Evolutionary conservation across 2,888 invertebrate species (phyloP).

Genomic region (Linhomoeus sp.): DNA sequence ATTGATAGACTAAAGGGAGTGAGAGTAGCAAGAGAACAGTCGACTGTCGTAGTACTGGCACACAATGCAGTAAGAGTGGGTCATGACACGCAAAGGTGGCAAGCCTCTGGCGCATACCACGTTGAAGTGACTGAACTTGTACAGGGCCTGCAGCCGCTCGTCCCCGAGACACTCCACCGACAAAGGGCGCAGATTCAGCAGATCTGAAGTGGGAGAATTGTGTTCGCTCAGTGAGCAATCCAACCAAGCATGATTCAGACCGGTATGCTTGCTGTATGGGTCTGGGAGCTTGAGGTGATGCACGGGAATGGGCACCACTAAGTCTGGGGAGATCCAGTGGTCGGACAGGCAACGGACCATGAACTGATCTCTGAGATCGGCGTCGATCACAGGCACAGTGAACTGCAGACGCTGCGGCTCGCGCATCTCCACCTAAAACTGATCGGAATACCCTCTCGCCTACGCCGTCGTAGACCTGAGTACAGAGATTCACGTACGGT

Average conservation of each 20-base stretch:
- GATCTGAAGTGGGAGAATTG: slow-evolving; percentile 38
- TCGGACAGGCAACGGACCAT: slow-evolving; percentile 49
- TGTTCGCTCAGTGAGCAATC: not conserved
- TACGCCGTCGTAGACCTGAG: too few relatives aligned
- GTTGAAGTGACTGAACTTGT: slow-evolving; percentile 83
- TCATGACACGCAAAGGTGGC: too few relatives aligned
- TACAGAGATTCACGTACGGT: too few relatives aligned
- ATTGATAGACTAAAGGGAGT: too few relatives aligned
- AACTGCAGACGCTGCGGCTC: slow-evolving; percentile 68
- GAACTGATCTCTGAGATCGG: slow-evolving; percentile 76
- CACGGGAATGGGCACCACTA: slow-evolving; percentile 40
- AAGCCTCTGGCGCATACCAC: slow-evolving; percentile 43
- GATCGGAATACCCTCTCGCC: too few relatives aligned
- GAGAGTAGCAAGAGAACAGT: too few relatives aligned
- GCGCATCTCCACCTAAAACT: slow-evolving; percentile 44
- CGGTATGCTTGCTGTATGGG: slow-evolving; percentile 72
- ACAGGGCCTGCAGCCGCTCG: slow-evolving; percentile 53
- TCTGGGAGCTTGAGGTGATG: slow-evolving; percentile 73
- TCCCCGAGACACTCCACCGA: slow-evolving; percentile 63
- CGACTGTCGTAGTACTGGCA: too few relatives aligned
- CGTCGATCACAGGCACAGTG: slow-evolving; percentile 71
- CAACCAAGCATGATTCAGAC: slow-evolving; percentile 29
- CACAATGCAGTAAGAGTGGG: too few relatives aligned
- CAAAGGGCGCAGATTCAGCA: slow-evolving; percentile 70
- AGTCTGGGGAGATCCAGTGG: slow-evolving; percentile 48